phyloP scores from a whole-genome alignment of 2,797 vertebrate species.

The Sternarchorhynchus goeldii region DNA sequence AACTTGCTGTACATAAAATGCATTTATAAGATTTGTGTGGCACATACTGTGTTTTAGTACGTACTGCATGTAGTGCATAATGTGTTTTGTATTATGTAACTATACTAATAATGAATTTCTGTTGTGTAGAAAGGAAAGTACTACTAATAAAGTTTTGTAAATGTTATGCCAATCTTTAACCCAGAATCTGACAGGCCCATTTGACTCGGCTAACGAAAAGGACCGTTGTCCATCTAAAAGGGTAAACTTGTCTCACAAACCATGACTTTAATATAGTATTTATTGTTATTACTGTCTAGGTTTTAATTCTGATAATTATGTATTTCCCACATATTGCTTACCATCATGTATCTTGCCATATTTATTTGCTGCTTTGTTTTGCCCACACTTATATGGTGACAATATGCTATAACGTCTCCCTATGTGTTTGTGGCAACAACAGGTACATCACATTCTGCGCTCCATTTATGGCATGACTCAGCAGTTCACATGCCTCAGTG shows the following conservation, averaged over 20 bases:
- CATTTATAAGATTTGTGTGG: too few relatives aligned
- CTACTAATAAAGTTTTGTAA: not conserved
- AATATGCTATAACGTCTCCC: too few relatives aligned
- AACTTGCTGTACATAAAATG: too few relatives aligned
- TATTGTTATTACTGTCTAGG: not conserved
- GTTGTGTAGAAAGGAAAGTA: too few relatives aligned
- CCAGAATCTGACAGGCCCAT: conserved; percentile 71
- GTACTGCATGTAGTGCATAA: too few relatives aligned
- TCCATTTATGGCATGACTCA: conserved; percentile 72
- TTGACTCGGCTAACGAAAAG: conserved; percentile 59
- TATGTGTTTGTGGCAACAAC: conserved; percentile 13
- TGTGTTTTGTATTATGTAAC: too few relatives aligned
- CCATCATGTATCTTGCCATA: too few relatives aligned
- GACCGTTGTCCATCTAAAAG: conserved; percentile 72
- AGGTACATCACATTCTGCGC: conserved; percentile 68
- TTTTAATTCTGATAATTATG: too few relatives aligned
- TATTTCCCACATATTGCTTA: not conserved
- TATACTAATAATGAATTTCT: too few relatives aligned
- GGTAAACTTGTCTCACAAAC: conserved; percentile 59
- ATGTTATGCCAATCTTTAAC: conserved; percentile 34
- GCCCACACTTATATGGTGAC: too few relatives aligned
- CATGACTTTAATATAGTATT: not conserved
- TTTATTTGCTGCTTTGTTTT: too few relatives aligned
- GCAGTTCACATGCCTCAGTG: conserved; percentile 64
- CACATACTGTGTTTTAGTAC: too few relatives aligned